These are phyloP conservation scores for Xanthostigma xanthostigma DNA, from an alignment of 2,888 invertebrate species.

Conservation along the genomic window DNA sequence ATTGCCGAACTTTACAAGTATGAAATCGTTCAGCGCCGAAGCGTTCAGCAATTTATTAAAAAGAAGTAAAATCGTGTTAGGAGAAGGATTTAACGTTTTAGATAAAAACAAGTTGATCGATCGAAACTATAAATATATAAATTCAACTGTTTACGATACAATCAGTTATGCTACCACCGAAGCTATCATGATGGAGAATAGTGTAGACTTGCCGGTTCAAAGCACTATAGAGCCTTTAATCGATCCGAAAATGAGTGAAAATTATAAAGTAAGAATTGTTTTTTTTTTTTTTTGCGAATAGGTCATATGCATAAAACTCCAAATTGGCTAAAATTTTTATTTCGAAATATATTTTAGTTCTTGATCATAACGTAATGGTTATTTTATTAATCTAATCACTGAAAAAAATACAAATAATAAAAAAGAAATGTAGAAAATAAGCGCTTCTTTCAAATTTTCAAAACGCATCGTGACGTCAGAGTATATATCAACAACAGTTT, in stretches of 20 bases:
- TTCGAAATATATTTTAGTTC: too few species aligned
- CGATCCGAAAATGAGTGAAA: slow-evolving; percentile 31
- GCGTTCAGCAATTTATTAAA: slow-evolving; percentile 35
- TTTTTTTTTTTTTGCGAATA: background rate
- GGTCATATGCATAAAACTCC: too few species aligned
- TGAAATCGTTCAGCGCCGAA: slow-evolving; percentile 29
- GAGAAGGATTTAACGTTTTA: slow-evolving; percentile 23
- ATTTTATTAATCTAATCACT: too few species aligned
- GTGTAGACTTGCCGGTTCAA: slow-evolving; percentile 18
- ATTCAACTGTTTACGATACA: slow-evolving; percentile 21
- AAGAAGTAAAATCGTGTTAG: slow-evolving; percentile 34
- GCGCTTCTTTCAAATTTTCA: too few species aligned
- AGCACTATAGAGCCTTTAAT: slow-evolving; percentile 26
- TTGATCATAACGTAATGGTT: too few species aligned
- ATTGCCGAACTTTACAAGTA: slow-evolving; percentile 31
- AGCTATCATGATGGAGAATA: slow-evolving; percentile 21
- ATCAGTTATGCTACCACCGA: slow-evolving; percentile 23
- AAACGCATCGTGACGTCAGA: too few species aligned
- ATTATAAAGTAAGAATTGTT: slow-evolving; percentile 29
- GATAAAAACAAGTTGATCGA: slow-evolving; percentile 2
- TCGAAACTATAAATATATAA: slow-evolving; percentile 12
- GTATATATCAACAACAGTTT: too few species aligned
- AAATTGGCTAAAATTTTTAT: background rate
- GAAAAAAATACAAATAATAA: too few species aligned
- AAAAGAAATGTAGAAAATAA: too few species aligned